Base-by-base conservation (phyloP, 2,888 invertebrate species). In the Nephrotoma flavescens region DNA sequence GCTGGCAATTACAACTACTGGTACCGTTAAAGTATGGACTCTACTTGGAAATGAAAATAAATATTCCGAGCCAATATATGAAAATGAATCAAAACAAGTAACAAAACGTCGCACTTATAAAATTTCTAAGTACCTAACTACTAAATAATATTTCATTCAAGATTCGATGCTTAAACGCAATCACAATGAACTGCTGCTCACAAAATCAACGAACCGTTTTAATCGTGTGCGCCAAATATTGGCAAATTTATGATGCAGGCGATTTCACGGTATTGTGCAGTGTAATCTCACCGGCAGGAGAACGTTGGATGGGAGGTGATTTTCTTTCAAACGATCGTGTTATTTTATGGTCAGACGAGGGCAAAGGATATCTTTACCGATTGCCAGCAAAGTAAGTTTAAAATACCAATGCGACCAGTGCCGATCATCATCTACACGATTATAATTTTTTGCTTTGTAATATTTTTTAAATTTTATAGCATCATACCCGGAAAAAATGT, bases 21-120 rank as follows among this genome's bases (percentile, higher is more conserved):
- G 99, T 0, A 97, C 97, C 86, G 98, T 99, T 0, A 99, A 99
- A 93, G 97, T 99, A 0, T 99, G 99, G 99, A 98, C 98, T 0
- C 93, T 99, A 4, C 93, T 96, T 47, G 97, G 97, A 2, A 96
- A 96, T 88, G 98, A 98, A 90, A 95, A 96, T 89, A 97, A 97
- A 89, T 95, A 96, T 89, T 95, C 95, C 0, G 96, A 97, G 89
- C 96, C 97, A 0, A 94, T 98, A 83, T 98, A 97, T 91, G 99
- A 99, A 91, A 96, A 99, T 91, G 99, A 99, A 90, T 98, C 98
- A 86, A 99, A 99, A 90, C 97, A 98, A 89, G 87, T 88, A 71
- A 71, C 31, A 31, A 11, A 71, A 9, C 71, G 2, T 4, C 57
- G 6, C 11, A 44, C n/a, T 31, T 52, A 19, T 42, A 12, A 19